Conservation (phyloP, 1,140 invertebrate genomes). For the Pogonomyrmex barbatus region DNA sequence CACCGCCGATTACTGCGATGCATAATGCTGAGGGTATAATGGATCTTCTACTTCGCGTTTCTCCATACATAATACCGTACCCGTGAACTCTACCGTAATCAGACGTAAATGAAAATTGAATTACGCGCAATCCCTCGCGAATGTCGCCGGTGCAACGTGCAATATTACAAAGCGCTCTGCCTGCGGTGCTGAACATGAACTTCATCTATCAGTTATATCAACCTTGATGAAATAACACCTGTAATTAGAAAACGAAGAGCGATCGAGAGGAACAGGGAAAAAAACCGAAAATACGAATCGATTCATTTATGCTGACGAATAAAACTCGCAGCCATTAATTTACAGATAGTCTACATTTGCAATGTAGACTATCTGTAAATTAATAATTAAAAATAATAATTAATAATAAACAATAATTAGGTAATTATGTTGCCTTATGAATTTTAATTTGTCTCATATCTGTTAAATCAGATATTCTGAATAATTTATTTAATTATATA, state of each 20-base stretch:
- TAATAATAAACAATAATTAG: not conserved
- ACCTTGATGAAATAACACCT: conserved; percentile 11
- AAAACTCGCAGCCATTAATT: not conserved
- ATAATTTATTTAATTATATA: not conserved
- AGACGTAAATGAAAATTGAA: not conserved
- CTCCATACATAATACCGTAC: not conserved
- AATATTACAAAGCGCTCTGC: not conserved
- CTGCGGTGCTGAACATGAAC: conserved; percentile 17
- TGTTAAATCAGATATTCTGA: not conserved
- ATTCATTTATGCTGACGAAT: not conserved
- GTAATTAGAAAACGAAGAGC: not conserved
- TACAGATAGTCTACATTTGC: not conserved
- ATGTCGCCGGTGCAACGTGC: not conserved
- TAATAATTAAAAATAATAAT: not conserved
- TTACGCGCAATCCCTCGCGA: not conserved
- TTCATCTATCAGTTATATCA: conserved; percentile 21
- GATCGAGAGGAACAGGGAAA: not conserved
- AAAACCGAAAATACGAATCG: not conserved
- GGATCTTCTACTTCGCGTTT: not conserved
- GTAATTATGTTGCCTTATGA: not conserved
- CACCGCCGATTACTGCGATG: not conserved
- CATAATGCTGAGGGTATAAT: not conserved
- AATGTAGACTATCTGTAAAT: not conserved
- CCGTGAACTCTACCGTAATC: not conserved
- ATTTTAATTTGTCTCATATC: not conserved